Evolutionary conservation across 1,140 invertebrate genomes (phyloP), one percentile per base, ranked within the genome.

Genomic region (Drosophila melanica): DNA sequence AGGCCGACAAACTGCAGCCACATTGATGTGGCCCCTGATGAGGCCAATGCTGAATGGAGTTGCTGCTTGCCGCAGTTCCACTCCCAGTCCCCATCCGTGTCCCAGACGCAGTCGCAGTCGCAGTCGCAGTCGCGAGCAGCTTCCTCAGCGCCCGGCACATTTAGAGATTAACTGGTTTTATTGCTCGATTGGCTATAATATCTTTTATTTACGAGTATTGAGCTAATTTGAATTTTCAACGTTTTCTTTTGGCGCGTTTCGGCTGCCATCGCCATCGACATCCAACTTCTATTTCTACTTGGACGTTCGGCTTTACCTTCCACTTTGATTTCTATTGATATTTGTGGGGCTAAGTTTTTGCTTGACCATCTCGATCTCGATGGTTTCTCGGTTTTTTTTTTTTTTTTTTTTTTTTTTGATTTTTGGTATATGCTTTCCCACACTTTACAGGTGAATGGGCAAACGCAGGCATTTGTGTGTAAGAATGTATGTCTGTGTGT

Each of bases 221-320:
- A 75, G 79, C 90, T 90, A 89, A 91, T 91, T 91, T 90, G 81
- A 91, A 91, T 90, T 91, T 91, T 85, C 89, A 89, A 85, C 85
- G 85, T 89, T 89, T 89, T 89, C 84, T 87, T 86, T 86, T 68
- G 70, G 70, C 68, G 66, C 70, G 60, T 63, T 66, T 59, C 58
- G 54, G 37, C 47, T 60, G 35, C 23, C 35, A 58, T 54, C 39
- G n/a, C 14, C 10, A 37, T 27, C 53, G 54, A 50, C 63, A 70
- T 45, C 48, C 45, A 44, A 48, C 50, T 69, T 64, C 47, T 37
- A 59, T 78, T 50, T 65, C 39, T 75, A 71, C 55, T 72, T 71
- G 67, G 78, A 58, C 20, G n/a, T 45, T 57, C 27, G 70, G 35
- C 58, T 66, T 72, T 47, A 50, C 64, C 62, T 44, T 71, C 68